Conservation (phyloP, 2,797 vertebrate genomes). For the Pristis pectinata region DNA sequence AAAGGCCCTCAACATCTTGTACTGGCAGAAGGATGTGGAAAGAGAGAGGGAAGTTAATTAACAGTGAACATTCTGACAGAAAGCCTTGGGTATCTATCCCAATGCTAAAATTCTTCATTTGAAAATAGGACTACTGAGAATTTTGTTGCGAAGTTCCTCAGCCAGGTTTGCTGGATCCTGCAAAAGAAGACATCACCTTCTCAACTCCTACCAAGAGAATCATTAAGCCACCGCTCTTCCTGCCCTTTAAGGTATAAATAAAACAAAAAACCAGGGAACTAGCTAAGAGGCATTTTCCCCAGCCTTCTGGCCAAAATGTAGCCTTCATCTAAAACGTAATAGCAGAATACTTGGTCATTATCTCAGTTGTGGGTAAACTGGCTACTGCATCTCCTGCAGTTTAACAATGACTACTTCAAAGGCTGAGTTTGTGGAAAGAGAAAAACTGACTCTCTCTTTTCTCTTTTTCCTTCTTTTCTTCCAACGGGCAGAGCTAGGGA, state of each 20-base stretch:
- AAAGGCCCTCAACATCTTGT: neutral
- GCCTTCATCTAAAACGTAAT: too few species aligned
- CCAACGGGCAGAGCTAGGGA: neutral
- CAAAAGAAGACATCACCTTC: too few species aligned
- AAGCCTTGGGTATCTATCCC: too few species aligned
- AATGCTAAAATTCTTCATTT: too few species aligned
- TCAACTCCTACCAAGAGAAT: too few species aligned
- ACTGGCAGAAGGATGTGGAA: neutral
- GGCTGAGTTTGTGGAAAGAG: slow-evolving; percentile 36
- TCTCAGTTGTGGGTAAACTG: neutral
- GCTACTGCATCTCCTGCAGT: neutral
- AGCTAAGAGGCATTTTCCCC: neutral
- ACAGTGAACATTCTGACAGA: neutral
- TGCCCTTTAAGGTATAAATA: neutral
- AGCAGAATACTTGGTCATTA: neutral
- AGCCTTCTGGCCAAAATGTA: neutral
- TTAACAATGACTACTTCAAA: neutral
- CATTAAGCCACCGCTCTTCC: neutral
- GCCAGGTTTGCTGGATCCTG: too few species aligned
- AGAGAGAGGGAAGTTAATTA: neutral
- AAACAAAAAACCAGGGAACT: neutral
- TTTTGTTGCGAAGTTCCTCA: too few species aligned
- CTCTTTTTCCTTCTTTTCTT: neutral
- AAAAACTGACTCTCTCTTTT: slow-evolving; percentile 15
- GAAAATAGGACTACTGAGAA: too few species aligned